Base-by-base conservation (phyloP, 1,140 invertebrate species). In the Eulimnadia texana region DNA sequence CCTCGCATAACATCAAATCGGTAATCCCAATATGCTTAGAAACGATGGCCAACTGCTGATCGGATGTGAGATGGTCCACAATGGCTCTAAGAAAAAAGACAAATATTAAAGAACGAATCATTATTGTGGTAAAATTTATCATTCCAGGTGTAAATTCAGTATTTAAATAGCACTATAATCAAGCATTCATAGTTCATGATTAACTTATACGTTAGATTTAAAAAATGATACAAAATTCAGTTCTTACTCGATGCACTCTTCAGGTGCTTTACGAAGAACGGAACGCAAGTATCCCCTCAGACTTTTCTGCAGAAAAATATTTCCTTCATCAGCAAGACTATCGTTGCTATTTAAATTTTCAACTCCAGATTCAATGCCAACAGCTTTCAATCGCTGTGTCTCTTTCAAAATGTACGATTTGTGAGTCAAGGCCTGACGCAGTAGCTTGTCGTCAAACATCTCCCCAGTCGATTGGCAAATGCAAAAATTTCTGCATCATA, bases 401-500 rank as follows among this genome's bases (percentile, higher is more conserved):
- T 93, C 84, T 69, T 80, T 70, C 16, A 82, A 73, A n/a, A 90
- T 76, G 71, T 88, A 94, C 0, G 88, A 88, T 59, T 79, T 76
- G 66, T 92, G 81, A 28, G 82, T 88, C 52, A 97, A 86, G 16
- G 90, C 88, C 70, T 78, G 78, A 60, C 82, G 76, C 24, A 97
- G 70, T 20, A 85, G 71, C 51, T 80, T 72, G 0, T 76, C 70
- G 62, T 89, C 75, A 69, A 96, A 90, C 9, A 85, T 77, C 77
- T 96, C 93, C n/a, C 83, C 82, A 96, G 73, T 50, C 93, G 76
- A 67, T 84, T 82, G 25, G 83, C 84, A 77, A 96, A 95, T 3
- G 90, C 86, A 77, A 78, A 94, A 19, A 95, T 61, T 76, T 97
- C 93, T 0, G 88, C 80, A 64, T 85, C 79, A 70, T 90, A 85